Base-by-base conservation (phyloP, 23 tunicate genomes). In the Diplosoma virens region DNA sequence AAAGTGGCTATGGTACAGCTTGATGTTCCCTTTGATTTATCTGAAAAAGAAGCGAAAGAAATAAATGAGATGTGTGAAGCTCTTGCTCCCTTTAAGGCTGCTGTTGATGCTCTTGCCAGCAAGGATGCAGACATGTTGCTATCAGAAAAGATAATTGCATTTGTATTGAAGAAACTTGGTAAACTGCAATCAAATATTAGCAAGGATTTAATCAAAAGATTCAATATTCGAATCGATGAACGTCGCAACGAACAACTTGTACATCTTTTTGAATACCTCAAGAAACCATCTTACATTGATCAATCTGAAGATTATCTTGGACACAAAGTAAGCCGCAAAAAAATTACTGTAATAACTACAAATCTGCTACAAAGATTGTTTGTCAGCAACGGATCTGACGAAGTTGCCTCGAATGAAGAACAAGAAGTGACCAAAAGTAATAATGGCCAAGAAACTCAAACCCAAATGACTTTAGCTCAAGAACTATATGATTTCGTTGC, bases 21-120 rank as follows among this genome's bases (percentile, higher is more conserved):
- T 74, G 79, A 74, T 74, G 37, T 74, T 74, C 79, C 33, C 28
- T 74, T 74, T 55, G 79, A 74, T 74, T 74, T 74, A 73, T 73
- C 79, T 73, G 65, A 73, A 25, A 29, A 73, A 9, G 79, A 52
- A 30, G 5, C 53, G 79, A 73, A 50, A 73, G 47, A 27, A 48
- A 73, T 73, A 9, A 73, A 73, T 28, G 65, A 29, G 23, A 50
- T 73, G 79, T 53, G 79, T 73, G 79, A 73, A 48, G 79, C 79
- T 24, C 79, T 73, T 48, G 79, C 79, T 48, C 79, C 79, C 79
- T 74, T 74, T 54, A 74, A 74, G 24, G 79, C 66, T 55, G 66
- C 79, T 74, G 66, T 74, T 74, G 79, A 74, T 35, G 79, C 79
- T 27, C 79, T 74, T 58, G 35, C 79, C 24, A 58, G 79, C n/a